Evolutionary conservation across 2,888 invertebrate species (phyloP), one percentile per base, ranked within the genome.

Genomic region (Hirudinaria manillensis): DNA sequence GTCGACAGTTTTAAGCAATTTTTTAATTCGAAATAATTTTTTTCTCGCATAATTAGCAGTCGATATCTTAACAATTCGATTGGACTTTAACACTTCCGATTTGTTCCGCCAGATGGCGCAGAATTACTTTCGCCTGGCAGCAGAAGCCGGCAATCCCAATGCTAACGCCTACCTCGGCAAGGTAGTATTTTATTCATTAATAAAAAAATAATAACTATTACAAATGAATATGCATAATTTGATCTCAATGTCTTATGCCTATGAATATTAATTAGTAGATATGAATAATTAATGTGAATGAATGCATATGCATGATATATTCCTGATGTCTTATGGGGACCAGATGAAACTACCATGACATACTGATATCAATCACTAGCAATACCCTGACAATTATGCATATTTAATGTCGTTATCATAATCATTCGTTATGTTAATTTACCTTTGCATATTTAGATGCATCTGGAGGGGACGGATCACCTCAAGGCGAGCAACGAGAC

Each of bases 91-190:
- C 1, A 45, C 45, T 45, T 45, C 10, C 16, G 38, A 38, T 38
- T 6, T 38, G 3, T 61, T 61, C 29, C 29, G 7, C 61, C 61
- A 85, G 81, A 80, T 83, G 76, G 87, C 87, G 13, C 81, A 83
- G 29, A 83, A 87, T 77, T 87, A 87, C 78, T 87, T 87, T 78
- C 77, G 81, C 4, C 91, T 93, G 84, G 99, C 98, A 0, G 96
- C 97, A 0, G 94, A 95, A 84, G 91, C 93, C 0, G 97, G 96
- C 13, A 97, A 95, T 87, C 91, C 95, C 0, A 92, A 95, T 82
- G 98, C 98, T 0, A 92, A 94, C 89, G 98, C 96, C 0, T 98
- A 94, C 86, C 88, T 99, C 21, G 99, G 99, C 80, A 97, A 97
- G 89, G 93, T 93, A 84, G 79, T 80, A 36, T 32, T 21, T 38